These are phyloP conservation scores for Drosophila nigrodunni DNA, from an alignment of 1,140 invertebrate species.

Conservation along the genomic window DNA sequence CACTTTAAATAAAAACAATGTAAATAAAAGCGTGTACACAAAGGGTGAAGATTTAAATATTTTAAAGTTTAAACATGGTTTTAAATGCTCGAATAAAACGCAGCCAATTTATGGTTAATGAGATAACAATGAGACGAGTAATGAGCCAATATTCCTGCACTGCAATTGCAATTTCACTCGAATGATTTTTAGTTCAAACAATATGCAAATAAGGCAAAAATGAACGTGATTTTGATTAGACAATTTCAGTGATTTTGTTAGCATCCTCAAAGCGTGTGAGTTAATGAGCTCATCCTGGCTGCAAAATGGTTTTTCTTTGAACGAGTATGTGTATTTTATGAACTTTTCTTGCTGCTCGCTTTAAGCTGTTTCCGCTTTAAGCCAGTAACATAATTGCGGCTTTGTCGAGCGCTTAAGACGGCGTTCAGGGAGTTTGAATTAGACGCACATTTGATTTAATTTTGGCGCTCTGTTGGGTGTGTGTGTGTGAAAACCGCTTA, in stretches of 20 bases:
- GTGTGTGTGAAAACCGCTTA: constrained; percentile 58
- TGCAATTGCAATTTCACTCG: background rate
- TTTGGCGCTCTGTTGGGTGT: background rate
- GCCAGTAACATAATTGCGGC: constrained; percentile 59
- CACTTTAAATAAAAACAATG: no score
- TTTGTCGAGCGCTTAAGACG: constrained; percentile 23
- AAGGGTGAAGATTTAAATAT: no score
- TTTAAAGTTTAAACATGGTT: no score
- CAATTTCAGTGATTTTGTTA: constrained; percentile 4
- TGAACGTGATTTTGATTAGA: background rate
- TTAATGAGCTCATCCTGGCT: constrained; percentile 6
- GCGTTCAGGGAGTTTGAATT: constrained; percentile 11
- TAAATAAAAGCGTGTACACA: no score
- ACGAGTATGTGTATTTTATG: background rate
- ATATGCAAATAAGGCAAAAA: constrained; percentile 3
- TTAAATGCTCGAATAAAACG: no score
- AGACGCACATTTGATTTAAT: constrained; percentile 26
- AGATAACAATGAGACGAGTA: background rate
- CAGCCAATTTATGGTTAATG: background rate
- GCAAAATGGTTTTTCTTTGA: background rate
- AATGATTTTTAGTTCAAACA: background rate
- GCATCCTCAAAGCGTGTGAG: background rate
- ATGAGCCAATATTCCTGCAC: background rate
- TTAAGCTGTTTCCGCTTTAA: constrained; percentile 16
- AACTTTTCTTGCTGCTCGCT: background rate